phyloP scores from a whole-genome alignment of 2,888 invertebrate genomes.

The Melolontha melolontha region DNA sequence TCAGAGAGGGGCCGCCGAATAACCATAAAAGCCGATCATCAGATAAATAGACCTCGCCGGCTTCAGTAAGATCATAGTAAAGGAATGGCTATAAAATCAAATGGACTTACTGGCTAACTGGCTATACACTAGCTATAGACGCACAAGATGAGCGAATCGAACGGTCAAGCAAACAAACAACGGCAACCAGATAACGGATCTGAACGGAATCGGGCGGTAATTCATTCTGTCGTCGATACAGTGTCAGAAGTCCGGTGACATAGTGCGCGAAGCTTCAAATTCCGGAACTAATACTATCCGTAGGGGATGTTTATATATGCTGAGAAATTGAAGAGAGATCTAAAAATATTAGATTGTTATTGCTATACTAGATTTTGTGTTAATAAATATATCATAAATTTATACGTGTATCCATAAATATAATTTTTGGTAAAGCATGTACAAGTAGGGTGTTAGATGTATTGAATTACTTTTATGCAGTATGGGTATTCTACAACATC shows the following conservation, averaged over 20 bases:
- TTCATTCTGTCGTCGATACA: slow-evolving; percentile 21
- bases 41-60: slow-evolving; percentile 27
- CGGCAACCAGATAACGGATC: slow-evolving; percentile 1
- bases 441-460: too few species aligned
- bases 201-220: slow-evolving; percentile 13
- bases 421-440: too few species aligned
- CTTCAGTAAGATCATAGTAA: slow-evolving; percentile 18
- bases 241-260: slow-evolving; percentile 1
- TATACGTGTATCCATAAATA: too few species aligned
- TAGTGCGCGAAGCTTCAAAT: not conserved
- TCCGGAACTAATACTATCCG: too few species aligned
- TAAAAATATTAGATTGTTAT: too few species aligned
- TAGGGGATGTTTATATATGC: too few species aligned
- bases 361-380: too few species aligned
- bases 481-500: too few species aligned
- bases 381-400: too few species aligned
- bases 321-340: too few species aligned
- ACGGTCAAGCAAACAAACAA: slow-evolving; percentile 19
- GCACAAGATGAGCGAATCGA: not conserved
- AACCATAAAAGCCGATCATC: slow-evolving; percentile 28
- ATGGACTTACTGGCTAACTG: slow-evolving; percentile 5
- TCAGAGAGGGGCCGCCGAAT: slow-evolving; percentile 5
- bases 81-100: slow-evolving; percentile 15
- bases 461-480: too few species aligned
- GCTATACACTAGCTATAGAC: not conserved